Evolutionary conservation across 2,113 vertebrate species (phyloP).

Genomic region (Charadrius vociferus): DNA sequence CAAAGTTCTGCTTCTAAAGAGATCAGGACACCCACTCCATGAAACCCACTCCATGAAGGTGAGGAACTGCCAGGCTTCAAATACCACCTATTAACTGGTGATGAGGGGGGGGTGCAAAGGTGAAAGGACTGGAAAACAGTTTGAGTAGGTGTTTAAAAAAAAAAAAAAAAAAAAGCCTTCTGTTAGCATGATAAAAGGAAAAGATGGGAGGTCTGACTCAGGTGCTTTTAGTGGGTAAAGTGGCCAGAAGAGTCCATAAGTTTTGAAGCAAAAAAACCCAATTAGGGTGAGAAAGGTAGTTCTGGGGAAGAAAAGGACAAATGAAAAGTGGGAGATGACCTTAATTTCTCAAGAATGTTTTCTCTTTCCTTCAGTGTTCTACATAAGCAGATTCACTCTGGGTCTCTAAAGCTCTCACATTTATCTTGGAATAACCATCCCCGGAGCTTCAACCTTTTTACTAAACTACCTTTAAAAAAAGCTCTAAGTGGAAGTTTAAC

Average conservation of each 20-base stretch:
- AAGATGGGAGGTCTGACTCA: background rate
- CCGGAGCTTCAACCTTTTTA: slow-evolving; percentile 9
- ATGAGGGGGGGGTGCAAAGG: background rate
- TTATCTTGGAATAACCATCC: background rate
- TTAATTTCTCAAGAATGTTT: background rate
- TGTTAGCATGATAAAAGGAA: background rate
- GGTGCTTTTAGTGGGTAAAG: background rate
- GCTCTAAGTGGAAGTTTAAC: background rate
- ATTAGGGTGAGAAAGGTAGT: background rate
- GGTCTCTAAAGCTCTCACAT: background rate
- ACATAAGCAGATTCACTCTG: background rate
- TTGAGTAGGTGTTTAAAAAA: background rate
- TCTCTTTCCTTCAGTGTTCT: background rate
- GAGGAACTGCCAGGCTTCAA: background rate
- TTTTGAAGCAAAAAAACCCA: background rate
- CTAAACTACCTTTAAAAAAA: background rate
- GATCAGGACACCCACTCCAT: background rate
- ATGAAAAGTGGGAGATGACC: background rate
- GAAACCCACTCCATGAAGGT: fast-evolving
- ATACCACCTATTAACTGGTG: background rate
- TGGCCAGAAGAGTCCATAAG: background rate
- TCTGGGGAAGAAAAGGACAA: background rate
- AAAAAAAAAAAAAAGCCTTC: background rate
- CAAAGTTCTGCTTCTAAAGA: background rate
- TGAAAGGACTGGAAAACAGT: background rate